Percentiles rank a stretch among this genome's conserved stretches.
Conservation (phyloP, 2,888 invertebrate genomes). For the Hemithea aestivaria region DNA sequence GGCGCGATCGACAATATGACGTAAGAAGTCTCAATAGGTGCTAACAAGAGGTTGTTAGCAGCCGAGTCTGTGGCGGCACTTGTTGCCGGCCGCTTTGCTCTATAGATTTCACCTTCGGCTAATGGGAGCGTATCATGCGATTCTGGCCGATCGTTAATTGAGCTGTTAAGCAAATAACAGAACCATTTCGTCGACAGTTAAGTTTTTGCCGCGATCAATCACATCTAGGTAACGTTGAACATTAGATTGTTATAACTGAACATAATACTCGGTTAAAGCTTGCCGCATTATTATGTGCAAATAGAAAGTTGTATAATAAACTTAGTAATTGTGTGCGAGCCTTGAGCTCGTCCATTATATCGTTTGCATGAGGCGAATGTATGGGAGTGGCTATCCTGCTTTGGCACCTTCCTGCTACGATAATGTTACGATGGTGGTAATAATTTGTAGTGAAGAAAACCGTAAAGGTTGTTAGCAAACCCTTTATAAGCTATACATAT, state of each 20-base stretch:
- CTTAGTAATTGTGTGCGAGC: constrained; percentile 39
- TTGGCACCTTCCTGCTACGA: constrained; percentile 28
- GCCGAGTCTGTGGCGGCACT: constrained; percentile 31
- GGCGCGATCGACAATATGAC: constrained; percentile 50
- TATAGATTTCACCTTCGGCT: constrained; percentile 56
- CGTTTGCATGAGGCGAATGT: constrained; percentile 41
- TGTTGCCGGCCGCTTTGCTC: constrained; percentile 40
- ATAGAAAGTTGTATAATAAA: constrained; percentile 14
- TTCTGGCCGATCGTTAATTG: constrained; percentile 41
- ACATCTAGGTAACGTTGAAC: constrained; percentile 17
- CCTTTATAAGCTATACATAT: constrained; percentile 1
- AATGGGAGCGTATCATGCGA: constrained; percentile 49
- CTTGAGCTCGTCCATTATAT: constrained; percentile 39
- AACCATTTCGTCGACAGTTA: constrained; percentile 25
- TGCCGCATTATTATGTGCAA: constrained; percentile 5
- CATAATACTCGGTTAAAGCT: constrained; percentile 3
- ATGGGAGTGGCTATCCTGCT: constrained; percentile 43
- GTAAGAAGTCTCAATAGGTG: constrained; percentile 58
- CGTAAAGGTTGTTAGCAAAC: constrained; percentile 1
- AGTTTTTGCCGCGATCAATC: constrained; percentile 27
- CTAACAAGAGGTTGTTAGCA: constrained; percentile 60
- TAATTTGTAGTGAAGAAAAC: constrained; percentile 4
- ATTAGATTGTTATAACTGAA: constrained; percentile 26
- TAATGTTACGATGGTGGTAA: constrained; percentile 17
- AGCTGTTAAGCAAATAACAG: constrained; percentile 35